Evolutionary conservation across 2,888 invertebrate genomes (phyloP).

Genomic region (Himalopsyche japonica): DNA sequence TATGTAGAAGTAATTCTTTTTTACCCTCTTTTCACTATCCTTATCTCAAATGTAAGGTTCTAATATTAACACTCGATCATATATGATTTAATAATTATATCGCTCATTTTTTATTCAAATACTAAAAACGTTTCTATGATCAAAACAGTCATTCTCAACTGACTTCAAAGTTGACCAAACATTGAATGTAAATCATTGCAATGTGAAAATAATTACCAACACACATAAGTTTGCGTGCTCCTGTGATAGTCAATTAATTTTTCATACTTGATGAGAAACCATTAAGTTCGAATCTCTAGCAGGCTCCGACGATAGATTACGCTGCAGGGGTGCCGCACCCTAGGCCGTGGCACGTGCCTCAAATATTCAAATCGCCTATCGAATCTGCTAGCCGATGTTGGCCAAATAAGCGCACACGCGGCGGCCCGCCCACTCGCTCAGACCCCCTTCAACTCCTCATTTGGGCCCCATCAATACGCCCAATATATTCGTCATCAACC

Average conservation of each 20-base stretch:
- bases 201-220: background rate
- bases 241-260: constrained; percentile 35
- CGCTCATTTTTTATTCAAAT: no score
- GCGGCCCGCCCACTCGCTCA: constrained; percentile 42
- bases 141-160: no score
- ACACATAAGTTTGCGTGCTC: background rate
- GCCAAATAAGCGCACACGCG: constrained; percentile 60
- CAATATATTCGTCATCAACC: background rate
- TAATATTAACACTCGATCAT: no score
- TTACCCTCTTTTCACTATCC: no score
- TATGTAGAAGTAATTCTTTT: no score
- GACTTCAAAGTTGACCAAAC: background rate
- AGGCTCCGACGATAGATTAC: constrained; percentile 36
- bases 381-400: constrained; percentile 54
- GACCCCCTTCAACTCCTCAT: constrained; percentile 6
- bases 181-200: background rate
- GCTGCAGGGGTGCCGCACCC: constrained; percentile 30
- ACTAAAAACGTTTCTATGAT: no score
- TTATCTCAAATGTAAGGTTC: no score
- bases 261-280: constrained; percentile 33
- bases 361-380: constrained; percentile 62
- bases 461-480: background rate
- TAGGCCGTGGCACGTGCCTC: constrained; percentile 50
- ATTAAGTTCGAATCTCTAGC: constrained; percentile 23
- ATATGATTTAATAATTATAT: no score